Base-by-base conservation (phyloP, 2,888 invertebrate genomes). In the Petrolisthes manimaculis region DNA sequence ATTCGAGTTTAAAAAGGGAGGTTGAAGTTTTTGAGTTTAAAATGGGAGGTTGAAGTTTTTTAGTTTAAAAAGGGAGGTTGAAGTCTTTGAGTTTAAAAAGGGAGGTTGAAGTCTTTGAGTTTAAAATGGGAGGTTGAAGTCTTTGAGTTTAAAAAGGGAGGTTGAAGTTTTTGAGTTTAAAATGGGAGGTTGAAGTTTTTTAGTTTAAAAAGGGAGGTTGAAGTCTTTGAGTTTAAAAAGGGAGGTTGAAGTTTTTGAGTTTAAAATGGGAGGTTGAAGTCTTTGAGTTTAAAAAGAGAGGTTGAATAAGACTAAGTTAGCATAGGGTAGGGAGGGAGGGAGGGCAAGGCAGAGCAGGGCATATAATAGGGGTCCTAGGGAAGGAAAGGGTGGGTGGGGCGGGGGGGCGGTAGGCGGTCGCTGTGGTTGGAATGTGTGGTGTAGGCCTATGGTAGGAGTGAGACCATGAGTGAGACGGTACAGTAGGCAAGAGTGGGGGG, bases 401-500 rank as follows among this genome's bases (percentile, higher is more conserved):
- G 71, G 21, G n/a, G 0, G 71, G 71, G 71, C n/a, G 21, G 71
- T 14, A 21, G 71, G 18, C 14, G 71, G 71, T 14, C 71, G 61
- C 71, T n/a, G 71, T n/a, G 71, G 71, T 71, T 71, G 71, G 71
- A 71, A 71, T 71, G 71, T 21, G 71, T n/a, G 71, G 2, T 71
- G 71, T 71, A 71, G 71, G 71, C 71, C 71, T 71, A 71, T 6
- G 21, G 61, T 14, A 18, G 61, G 3, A 9, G 18, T 9, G 61
- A 12, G 61, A 12, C 61, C 12, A 12, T 61, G 12, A 12, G 12
- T 6, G 18, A 61, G 61, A 18, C 12, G 61, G 61, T 61, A 18
- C 12, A 14, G 61, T 61, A 61, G 61, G 61, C 12, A 14, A 14
- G 3, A 14, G 21, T 18, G 71, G 71, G 6, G 71, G 21, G n/a